These are phyloP conservation scores for Acronicta leporina DNA, from an alignment of 2,888 invertebrate species.

Conservation along the genomic window DNA sequence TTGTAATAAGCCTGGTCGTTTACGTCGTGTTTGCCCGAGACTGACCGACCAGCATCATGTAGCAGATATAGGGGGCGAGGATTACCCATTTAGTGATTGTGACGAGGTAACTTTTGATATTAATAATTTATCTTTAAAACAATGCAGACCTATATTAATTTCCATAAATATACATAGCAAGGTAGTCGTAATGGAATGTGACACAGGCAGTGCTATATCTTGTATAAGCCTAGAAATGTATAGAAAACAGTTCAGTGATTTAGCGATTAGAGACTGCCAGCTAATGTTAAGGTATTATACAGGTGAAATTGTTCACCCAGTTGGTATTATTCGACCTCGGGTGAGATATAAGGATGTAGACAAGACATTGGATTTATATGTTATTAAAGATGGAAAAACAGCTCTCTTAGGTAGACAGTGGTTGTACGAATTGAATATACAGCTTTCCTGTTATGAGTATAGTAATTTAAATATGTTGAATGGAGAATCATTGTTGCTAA, in stretches of 20 bases:
- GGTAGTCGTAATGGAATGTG: slow-evolving; percentile 2
- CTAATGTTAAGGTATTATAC: slow-evolving; percentile 32
- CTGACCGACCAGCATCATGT: too few relatives aligned
- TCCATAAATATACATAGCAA: background rate
- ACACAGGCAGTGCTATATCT: slow-evolving; percentile 7
- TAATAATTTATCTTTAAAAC: too few relatives aligned
- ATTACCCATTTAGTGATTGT: too few relatives aligned
- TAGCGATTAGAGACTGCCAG: background rate
- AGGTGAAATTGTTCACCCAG: slow-evolving; percentile 22
- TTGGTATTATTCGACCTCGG: slow-evolving; percentile 25
- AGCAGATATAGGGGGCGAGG: too few relatives aligned
- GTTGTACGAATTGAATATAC: slow-evolving; percentile 30
- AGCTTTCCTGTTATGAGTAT: background rate
- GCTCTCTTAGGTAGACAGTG: slow-evolving; percentile 40
- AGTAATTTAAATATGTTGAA: slow-evolving; percentile 3
- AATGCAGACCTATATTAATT: background rate
- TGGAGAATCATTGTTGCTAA: background rate
- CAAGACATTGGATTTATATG: slow-evolving; percentile 28
- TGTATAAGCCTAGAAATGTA: background rate
- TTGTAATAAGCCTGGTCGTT: too few relatives aligned
- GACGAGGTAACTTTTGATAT: too few relatives aligned
- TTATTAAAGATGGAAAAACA: slow-evolving; percentile 8
- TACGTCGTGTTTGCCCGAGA: too few relatives aligned
- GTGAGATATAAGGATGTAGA: slow-evolving; percentile 18
- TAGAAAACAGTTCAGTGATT: background rate